Evolutionary conservation across 2,113 vertebrate genomes (phyloP).

Genomic region (Myotis lucifugus): DNA sequence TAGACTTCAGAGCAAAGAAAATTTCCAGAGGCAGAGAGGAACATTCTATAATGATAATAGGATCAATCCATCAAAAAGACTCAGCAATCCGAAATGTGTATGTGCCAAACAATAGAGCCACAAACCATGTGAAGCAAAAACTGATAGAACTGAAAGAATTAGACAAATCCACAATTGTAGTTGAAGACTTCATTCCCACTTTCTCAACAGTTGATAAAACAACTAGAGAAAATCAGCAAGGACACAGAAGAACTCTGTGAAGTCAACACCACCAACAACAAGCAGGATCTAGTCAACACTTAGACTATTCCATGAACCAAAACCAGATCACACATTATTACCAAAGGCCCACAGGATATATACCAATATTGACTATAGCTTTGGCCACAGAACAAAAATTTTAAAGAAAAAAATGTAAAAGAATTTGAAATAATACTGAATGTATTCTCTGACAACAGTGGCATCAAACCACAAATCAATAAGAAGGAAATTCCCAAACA

Average conservation of each 20-base stretch:
- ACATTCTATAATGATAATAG: background rate
- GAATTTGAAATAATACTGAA: background rate
- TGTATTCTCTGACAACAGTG: background rate
- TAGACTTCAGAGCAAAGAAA: conserved; percentile 9
- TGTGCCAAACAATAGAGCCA: background rate
- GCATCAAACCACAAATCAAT: background rate
- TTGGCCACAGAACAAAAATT: background rate
- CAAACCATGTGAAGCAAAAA: background rate
- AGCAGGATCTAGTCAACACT: background rate
- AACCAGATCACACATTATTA: background rate
- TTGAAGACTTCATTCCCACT: background rate
- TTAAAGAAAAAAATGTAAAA: background rate
- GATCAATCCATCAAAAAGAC: background rate
- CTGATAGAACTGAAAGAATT: background rate
- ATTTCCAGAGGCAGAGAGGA: background rate
- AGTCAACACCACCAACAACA: background rate
- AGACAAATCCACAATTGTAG: background rate
- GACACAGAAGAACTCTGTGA: background rate
- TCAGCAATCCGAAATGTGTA: background rate
- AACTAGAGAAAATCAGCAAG: background rate
- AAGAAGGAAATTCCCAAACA: background rate
- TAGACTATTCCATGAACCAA: background rate
- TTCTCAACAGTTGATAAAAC: background rate
- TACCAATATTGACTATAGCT: background rate
- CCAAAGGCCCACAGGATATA: background rate